Conservation (phyloP, 2,797 vertebrate genomes). For the Phataginus tricuspis region DNA sequence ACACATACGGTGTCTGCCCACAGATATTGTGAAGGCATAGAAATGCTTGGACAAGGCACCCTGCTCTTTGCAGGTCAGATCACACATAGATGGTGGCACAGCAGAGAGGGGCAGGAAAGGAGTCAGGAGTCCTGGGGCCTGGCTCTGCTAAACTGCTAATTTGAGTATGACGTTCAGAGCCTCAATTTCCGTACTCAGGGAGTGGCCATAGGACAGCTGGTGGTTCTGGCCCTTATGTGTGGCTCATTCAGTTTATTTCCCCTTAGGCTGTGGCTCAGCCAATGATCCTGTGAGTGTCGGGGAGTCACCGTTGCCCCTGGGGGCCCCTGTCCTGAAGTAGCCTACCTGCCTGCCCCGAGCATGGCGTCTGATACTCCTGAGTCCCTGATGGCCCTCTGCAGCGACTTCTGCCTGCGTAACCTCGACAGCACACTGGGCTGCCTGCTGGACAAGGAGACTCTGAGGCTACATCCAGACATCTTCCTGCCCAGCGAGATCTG, state of each 20-base stretch:
- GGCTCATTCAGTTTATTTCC: not conserved
- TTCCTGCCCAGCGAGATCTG: conserved; percentile 99
- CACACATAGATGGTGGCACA: not conserved
- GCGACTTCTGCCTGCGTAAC: conserved; percentile 96
- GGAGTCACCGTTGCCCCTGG: conserved; percentile 36
- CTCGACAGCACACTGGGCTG: conserved; percentile 96
- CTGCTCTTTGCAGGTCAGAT: not conserved
- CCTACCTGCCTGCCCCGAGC: conserved; percentile 63
- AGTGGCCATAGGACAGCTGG: not conserved
- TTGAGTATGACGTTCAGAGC: not conserved
- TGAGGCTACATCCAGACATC: conserved; percentile 93
- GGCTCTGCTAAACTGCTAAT: not conserved
- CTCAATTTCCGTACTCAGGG: not conserved
- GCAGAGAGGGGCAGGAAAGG: not conserved
- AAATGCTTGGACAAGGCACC: not conserved
- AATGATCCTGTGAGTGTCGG: conserved; percentile 80
- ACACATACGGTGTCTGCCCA: not conserved
- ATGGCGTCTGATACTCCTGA: conserved; percentile 97
- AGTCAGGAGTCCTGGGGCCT: not conserved
- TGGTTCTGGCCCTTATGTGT: not conserved
- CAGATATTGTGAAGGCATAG: not conserved
- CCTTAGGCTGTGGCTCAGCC: conserved; percentile 64
- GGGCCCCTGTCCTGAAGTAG: conserved; percentile 70
- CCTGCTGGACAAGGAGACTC: conserved; percentile 91
- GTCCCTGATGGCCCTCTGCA: conserved; percentile 95